phyloP scores from a whole-genome alignment of 1,140 invertebrate species.

The Drosophila persimilis region DNA sequence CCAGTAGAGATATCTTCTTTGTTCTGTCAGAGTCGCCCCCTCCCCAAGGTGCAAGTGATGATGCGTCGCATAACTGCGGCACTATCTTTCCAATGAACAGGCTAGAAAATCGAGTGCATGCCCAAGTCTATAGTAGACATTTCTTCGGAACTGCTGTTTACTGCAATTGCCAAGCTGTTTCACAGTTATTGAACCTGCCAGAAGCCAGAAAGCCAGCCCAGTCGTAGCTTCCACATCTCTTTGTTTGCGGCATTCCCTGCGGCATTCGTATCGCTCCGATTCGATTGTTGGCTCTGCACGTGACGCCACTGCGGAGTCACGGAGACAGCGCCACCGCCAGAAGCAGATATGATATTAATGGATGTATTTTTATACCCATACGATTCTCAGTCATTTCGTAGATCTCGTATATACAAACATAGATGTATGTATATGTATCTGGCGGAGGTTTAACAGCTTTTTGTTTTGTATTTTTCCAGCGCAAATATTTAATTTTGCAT shows the following conservation, averaged over 20 bases:
- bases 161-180: constrained; percentile 19
- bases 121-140: constrained; percentile 26
- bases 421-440: background rate
- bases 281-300: constrained; percentile 20
- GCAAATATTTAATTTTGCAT: constrained; percentile 70
- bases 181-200: constrained; percentile 34
- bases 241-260: background rate
- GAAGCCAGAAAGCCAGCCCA: constrained; percentile 10
- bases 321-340: background rate
- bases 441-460: constrained; percentile 40
- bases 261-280: constrained; percentile 5
- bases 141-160: constrained; percentile 39
- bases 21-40: constrained; percentile 26
- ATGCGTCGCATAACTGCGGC: constrained; percentile 25
- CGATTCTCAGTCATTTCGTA: constrained; percentile 13
- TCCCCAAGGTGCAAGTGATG: constrained; percentile 19
- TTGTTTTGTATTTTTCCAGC: constrained; percentile 57
- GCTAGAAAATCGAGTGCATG: constrained; percentile 1
- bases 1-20: constrained; percentile 34
- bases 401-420: background rate
- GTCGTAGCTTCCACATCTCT: constrained; percentile 5
- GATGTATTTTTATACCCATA: constrained; percentile 30
- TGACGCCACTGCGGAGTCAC: constrained; percentile 8
- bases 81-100: constrained; percentile 28
- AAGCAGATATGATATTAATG: constrained; percentile 26